Evolutionary conservation across 2,888 invertebrate genomes (phyloP).

Genomic region (Physocephala rufipes): DNA sequence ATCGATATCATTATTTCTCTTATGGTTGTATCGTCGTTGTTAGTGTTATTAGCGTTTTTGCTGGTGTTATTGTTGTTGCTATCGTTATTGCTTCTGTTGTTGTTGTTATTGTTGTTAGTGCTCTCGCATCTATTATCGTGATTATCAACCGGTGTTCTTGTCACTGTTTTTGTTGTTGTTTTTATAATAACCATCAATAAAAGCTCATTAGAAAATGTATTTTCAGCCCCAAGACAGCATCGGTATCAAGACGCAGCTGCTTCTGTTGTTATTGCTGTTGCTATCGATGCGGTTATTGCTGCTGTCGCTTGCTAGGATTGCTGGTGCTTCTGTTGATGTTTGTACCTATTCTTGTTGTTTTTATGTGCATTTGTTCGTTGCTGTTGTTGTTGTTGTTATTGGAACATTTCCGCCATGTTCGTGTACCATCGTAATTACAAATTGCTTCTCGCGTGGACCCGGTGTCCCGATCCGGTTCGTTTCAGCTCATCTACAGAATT

Average conservation of each 20-base stretch:
- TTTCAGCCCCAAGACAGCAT: slow-evolving; percentile 13
- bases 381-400: slow-evolving; percentile 20
- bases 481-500: slow-evolving; percentile 49
- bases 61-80: slow-evolving; percentile 32
- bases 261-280: slow-evolving; percentile 26
- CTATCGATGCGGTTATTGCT: background rate
- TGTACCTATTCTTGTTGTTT: too few relatives aligned
- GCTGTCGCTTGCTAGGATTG: too few relatives aligned
- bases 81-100: slow-evolving; percentile 28
- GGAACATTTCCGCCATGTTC: slow-evolving; percentile 28
- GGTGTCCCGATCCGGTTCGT: too few relatives aligned
- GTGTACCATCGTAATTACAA: slow-evolving; percentile 49
- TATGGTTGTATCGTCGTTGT: slow-evolving; percentile 24
- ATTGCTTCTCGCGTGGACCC: slow-evolving; percentile 51
- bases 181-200: slow-evolving; percentile 15
- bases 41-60: slow-evolving; percentile 46
- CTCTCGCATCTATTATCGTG: slow-evolving; percentile 16
- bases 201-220: slow-evolving; percentile 25
- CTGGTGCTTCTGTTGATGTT: too few relatives aligned
- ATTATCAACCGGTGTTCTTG: background rate
- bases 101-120: slow-evolving; percentile 14
- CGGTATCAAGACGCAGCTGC: background rate
- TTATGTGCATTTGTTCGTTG: too few relatives aligned
- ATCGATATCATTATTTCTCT: background rate
- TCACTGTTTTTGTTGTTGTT: slow-evolving; percentile 8